Conservation (phyloP, 2,888 invertebrate genomes). For the Apeira syringaria region DNA sequence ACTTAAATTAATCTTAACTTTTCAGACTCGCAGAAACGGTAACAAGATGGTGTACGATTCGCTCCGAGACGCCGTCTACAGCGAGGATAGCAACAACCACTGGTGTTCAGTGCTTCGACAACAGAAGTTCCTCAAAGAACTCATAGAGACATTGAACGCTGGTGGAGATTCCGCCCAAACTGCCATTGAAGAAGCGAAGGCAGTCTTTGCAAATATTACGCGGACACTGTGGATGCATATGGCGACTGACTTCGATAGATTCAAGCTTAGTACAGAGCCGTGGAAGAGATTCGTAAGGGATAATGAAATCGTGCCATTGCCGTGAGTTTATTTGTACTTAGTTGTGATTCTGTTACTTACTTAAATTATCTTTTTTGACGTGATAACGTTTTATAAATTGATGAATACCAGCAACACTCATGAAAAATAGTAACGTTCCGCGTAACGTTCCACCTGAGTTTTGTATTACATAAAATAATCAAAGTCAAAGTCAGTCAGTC, state of each 20-base stretch:
- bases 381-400: too few relatives aligned
- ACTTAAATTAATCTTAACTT: neutral
- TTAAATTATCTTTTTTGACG: too few relatives aligned
- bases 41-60: slow-evolving; percentile 84
- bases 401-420: too few relatives aligned
- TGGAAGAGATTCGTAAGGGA: slow-evolving; percentile 75
- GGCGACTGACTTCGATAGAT: slow-evolving; percentile 87
- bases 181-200: slow-evolving; percentile 77
- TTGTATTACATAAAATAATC: too few relatives aligned
- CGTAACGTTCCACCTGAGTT: too few relatives aligned
- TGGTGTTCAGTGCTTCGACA: slow-evolving; percentile 89
- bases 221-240: slow-evolving; percentile 87
- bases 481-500: too few relatives aligned
- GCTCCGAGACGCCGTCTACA: slow-evolving; percentile 63
- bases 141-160: slow-evolving; percentile 85
- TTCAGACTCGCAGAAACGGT: slow-evolving; percentile 81
- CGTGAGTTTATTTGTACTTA: slow-evolving; percentile 44
- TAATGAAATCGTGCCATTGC: slow-evolving; percentile 46
- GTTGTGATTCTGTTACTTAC: too few relatives aligned
- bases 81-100: slow-evolving; percentile 87
- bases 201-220: slow-evolving; percentile 84
- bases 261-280: slow-evolving; percentile 79
- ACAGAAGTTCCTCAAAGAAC: slow-evolving; percentile 88
- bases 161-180: slow-evolving; percentile 71
- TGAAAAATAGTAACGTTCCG: too few relatives aligned